These are phyloP conservation scores for Sebastes aleutianus DNA, from an alignment of 2,797 vertebrate genomes.

Conservation along the genomic window DNA sequence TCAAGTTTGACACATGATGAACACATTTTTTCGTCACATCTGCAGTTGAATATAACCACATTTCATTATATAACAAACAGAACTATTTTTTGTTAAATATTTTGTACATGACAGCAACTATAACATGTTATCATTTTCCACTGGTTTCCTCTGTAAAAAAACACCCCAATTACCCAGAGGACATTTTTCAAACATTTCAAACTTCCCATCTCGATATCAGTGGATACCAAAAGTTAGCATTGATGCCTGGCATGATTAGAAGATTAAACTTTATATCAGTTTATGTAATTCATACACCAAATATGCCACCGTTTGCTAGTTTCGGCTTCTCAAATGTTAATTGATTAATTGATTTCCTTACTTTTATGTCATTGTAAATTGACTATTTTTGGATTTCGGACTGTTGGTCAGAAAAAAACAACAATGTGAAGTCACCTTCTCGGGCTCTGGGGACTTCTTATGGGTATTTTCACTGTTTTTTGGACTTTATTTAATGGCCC, in stretches of 20 bases:
- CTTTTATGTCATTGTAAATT: background rate
- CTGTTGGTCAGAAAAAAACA: background rate
- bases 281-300: too few species aligned
- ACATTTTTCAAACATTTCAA: background rate
- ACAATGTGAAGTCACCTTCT: background rate
- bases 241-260: background rate
- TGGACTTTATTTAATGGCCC: background rate
- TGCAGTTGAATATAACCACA: background rate
- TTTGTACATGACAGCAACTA: background rate
- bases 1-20: background rate
- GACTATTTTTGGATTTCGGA: background rate
- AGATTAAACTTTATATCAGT: too few species aligned
- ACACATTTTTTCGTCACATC: background rate
- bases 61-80: background rate
- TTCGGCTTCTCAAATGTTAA: too few species aligned
- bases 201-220: background rate
- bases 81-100: background rate
- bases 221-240: background rate
- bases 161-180: background rate
- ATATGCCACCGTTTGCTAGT: too few species aligned
- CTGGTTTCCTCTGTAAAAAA: background rate
- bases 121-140: background rate
- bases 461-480: background rate
- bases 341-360: too few species aligned
- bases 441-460: accelerated